Conservation (phyloP, 2,888 invertebrate species). For the Polylopha cassiicola region DNA sequence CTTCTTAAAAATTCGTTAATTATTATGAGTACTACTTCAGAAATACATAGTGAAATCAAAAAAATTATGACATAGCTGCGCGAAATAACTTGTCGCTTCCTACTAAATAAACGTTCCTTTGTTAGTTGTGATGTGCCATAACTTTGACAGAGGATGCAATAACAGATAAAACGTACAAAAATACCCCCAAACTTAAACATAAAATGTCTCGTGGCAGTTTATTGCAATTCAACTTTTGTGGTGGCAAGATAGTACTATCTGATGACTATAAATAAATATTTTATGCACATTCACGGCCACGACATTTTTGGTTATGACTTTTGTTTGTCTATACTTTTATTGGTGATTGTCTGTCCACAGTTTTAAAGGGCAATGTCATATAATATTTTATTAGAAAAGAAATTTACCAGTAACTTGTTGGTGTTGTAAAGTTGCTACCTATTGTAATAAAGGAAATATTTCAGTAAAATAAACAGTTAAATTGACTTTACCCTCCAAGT, state of each 20-base stretch:
- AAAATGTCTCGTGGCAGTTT: constrained; percentile 51
- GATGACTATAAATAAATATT: constrained; percentile 59
- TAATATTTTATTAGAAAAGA: too few relatives aligned
- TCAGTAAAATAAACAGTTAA: too few relatives aligned
- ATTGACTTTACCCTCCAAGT: constrained; percentile 3
- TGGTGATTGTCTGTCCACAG: constrained; percentile 17
- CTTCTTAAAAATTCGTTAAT: too few relatives aligned
- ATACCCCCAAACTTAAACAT: constrained; percentile 41
- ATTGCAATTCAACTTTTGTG: constrained; percentile 49
- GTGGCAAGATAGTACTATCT: constrained; percentile 50
- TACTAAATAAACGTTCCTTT: constrained; percentile 2
- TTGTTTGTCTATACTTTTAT: constrained; percentile 25
- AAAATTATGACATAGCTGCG: too few relatives aligned
- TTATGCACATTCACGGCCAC: constrained; percentile 47
- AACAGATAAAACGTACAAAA: constrained; percentile 61
- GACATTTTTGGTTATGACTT: constrained; percentile 35
- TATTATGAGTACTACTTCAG: too few relatives aligned
- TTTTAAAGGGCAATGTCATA: not conserved
- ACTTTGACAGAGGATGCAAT: constrained; percentile 54
- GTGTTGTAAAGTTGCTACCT: too few relatives aligned
- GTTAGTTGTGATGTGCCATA: constrained; percentile 24
- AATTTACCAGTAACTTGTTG: too few relatives aligned
- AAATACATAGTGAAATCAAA: too few relatives aligned
- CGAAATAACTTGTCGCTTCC: not conserved
- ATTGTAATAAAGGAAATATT: too few relatives aligned